phyloP scores from a whole-genome alignment of 2,113 vertebrate genomes.

The Myrmecophaga tridactyla region DNA sequence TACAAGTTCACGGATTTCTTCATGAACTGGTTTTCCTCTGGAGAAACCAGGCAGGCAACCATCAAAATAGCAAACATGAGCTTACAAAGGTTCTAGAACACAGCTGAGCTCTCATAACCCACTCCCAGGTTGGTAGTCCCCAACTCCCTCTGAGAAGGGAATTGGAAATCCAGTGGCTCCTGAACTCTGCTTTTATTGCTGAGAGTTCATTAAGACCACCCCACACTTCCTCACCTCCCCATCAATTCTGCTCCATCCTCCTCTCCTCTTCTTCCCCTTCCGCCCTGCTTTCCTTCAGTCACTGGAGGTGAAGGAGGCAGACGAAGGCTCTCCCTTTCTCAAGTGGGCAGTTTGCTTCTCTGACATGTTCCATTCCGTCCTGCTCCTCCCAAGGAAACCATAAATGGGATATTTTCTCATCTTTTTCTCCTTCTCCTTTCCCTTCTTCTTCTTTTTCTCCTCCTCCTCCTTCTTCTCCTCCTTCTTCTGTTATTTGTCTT shows the following conservation, averaged over 20 bases:
- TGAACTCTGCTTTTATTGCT: not conserved
- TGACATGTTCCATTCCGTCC: not conserved
- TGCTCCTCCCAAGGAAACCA: not conserved
- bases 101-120: not conserved
- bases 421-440: too few relatives aligned
- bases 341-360: not conserved
- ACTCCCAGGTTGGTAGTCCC: not conserved
- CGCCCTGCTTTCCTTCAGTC: not conserved
- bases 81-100: not conserved
- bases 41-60: not conserved
- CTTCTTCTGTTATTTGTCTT: too few relatives aligned
- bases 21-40: not conserved
- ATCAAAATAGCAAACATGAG: not conserved
- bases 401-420: not conserved
- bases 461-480: too few relatives aligned
- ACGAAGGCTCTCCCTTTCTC: not conserved
- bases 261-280: rapidly evolving
- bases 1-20: not conserved
- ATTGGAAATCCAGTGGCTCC: not conserved
- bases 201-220: not conserved
- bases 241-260: not conserved
- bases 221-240: too few relatives aligned
- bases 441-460: too few relatives aligned
- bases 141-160: not conserved
- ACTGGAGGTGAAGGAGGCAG: not conserved